These are phyloP conservation scores for Trichonephila inaurata DNA, from an alignment of 1,140 invertebrate genomes.

Conservation along the genomic window DNA sequence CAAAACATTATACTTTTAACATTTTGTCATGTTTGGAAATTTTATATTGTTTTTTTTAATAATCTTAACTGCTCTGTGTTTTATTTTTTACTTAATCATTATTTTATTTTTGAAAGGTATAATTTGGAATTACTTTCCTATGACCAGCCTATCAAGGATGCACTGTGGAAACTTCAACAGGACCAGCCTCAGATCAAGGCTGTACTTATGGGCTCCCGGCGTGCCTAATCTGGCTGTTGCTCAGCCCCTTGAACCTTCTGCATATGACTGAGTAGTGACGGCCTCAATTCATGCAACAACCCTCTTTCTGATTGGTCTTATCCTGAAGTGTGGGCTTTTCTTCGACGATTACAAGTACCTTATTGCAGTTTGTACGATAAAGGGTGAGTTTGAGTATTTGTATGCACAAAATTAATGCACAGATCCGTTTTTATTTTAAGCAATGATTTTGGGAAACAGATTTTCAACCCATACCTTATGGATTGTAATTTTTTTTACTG, in stretches of 20 bases:
- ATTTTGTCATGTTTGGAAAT: neutral
- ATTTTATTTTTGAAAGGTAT: conserved; percentile 83
- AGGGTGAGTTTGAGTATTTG: conserved; percentile 53
- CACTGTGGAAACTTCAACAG: conserved; percentile 84
- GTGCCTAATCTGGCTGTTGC: conserved; percentile 89
- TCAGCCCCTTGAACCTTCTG: conserved; percentile 62
- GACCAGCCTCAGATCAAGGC: conserved; percentile 88
- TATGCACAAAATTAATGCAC: too few relatives aligned
- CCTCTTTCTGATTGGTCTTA: conserved; percentile 95
- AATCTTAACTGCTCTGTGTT: neutral
- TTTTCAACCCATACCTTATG: too few relatives aligned
- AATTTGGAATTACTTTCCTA: conserved; percentile 87
- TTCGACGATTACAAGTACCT: conserved; percentile 88
- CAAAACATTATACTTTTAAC: too few relatives aligned
- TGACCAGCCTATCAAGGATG: conserved; percentile 87
- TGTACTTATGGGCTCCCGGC: conserved; percentile 92
- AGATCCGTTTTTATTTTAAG: too few relatives aligned
- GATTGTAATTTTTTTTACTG: too few relatives aligned
- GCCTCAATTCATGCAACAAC: conserved; percentile 93
- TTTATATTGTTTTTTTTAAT: neutral
- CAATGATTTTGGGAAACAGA: too few relatives aligned
- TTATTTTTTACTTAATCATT: neutral
- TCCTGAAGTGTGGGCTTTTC: conserved; percentile 92
- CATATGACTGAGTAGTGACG: conserved; percentile 87
- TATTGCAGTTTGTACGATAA: conserved; percentile 94